Evolutionary conservation across 2,888 invertebrate species (phyloP), one percentile per base, ranked within the genome.

Genomic region (Phrixothrix hirtus): DNA sequence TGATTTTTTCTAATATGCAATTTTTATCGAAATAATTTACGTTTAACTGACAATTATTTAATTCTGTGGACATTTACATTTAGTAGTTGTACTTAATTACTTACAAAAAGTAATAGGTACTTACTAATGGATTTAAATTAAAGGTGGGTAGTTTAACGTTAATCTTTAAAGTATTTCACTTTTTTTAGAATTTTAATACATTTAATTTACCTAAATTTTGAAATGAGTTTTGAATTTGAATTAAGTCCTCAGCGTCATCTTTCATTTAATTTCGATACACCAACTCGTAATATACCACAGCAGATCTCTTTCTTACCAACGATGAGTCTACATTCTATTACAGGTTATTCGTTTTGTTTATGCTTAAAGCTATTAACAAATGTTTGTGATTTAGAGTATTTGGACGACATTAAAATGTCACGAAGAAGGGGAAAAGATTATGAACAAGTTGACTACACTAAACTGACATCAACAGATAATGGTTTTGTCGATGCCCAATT

Each of bases 401-500:
- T 78, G 52, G 73, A 78, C 57, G 77, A 77, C 57, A 64, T 78
- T 58, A 78, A 77, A 66, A 84, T 85, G 83, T 83, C 84, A 17
- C 78, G 84, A 62, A 79, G 83, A 63, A 77, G 83, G 62, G 78
- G 80, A 52, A 79, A 44, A 77, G 81, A 46, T 21, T 81, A 81
- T 57, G 79, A 82, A 66, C 81, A 84, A 69, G 84, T 85, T 43
- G 84, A 86, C 74, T 83, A 83, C 60, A 78, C 78, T 45, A 79
- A 80, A 65, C 67, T 82, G 34, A 76, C 78, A 34, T 75, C 77
- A 64, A 75, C 71, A 74, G 83, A 80, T 14, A 83, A 83, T 74
- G 86, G 85, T 25, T 87, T 86, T 72, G 80, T 84, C 1, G 86
- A 87, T 68, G 84, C 86, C 14, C 88, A 88, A 73, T 87, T 87